Evolutionary conservation across 2,113 vertebrate genomes (phyloP).

Genomic region (Recurvirostra avosetta): DNA sequence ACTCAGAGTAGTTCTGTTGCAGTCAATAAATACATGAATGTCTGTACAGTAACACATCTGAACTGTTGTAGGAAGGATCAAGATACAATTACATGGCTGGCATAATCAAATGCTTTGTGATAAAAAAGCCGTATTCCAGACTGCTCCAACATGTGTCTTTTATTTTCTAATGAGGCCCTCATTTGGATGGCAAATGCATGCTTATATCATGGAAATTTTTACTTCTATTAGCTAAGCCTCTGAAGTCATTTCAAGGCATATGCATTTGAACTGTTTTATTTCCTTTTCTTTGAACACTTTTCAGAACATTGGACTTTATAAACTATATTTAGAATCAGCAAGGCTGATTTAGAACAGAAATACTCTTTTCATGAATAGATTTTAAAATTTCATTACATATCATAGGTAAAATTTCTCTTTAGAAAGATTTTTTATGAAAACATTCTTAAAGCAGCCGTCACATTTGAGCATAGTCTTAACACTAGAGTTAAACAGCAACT

Average conservation of each 20-base stretch:
- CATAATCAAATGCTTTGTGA: background rate
- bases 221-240: background rate
- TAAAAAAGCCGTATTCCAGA: background rate
- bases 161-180: background rate
- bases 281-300: slow-evolving; percentile 28
- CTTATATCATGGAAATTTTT: background rate
- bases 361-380: background rate
- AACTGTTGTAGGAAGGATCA: background rate
- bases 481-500: background rate
- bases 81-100: background rate
- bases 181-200: background rate
- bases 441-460: background rate
- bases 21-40: background rate
- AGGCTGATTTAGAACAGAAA: background rate
- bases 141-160: background rate
- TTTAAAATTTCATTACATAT: background rate
- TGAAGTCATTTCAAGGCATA: slow-evolving; percentile 11
- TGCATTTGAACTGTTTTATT: background rate
- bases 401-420: background rate
- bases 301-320: background rate
- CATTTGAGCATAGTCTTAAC: background rate
- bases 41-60: background rate
- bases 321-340: background rate
- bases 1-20: background rate
- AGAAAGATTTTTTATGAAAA: background rate